phyloP scores from a whole-genome alignment of 1,140 invertebrate species.

The Sminthurides bifidus region DNA sequence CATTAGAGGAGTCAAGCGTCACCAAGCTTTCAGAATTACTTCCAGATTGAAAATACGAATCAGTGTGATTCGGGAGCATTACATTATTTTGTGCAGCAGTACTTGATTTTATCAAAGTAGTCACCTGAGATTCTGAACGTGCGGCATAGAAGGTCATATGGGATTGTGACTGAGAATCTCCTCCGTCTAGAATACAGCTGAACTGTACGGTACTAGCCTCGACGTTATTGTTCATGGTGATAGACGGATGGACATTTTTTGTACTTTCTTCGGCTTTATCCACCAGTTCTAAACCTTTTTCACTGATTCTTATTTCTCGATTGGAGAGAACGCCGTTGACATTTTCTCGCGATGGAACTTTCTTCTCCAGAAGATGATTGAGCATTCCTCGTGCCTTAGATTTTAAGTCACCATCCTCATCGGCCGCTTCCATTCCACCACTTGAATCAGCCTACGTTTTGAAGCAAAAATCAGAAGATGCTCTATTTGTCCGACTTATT shows the following conservation, averaged over 20 bases:
- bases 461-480: no score
- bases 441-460: neutral
- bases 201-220: no score
- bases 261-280: conserved; percentile 35
- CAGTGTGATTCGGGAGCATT: no score
- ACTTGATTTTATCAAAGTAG: neutral
- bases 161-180: neutral
- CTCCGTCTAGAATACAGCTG: no score
- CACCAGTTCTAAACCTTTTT: conserved; percentile 49
- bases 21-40: no score
- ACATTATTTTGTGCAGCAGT: no score
- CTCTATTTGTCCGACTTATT: no score
- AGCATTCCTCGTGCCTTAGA: conserved; percentile 44
- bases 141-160: conserved; percentile 26
- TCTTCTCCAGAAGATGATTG: conserved; percentile 54
- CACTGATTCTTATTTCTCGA: conserved; percentile 48
- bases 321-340: conserved; percentile 46
- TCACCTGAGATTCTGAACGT: conserved; percentile 5
- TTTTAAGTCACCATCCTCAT: conserved; percentile 10
- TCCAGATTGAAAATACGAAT: no score
- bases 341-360: conserved; percentile 46
- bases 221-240: no score
- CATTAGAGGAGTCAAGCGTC: no score
- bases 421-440: neutral
- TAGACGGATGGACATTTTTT: conserved; percentile 20